Conservation (phyloP, 2,113 vertebrate genomes). For the Thamnophis sirtalis region DNA sequence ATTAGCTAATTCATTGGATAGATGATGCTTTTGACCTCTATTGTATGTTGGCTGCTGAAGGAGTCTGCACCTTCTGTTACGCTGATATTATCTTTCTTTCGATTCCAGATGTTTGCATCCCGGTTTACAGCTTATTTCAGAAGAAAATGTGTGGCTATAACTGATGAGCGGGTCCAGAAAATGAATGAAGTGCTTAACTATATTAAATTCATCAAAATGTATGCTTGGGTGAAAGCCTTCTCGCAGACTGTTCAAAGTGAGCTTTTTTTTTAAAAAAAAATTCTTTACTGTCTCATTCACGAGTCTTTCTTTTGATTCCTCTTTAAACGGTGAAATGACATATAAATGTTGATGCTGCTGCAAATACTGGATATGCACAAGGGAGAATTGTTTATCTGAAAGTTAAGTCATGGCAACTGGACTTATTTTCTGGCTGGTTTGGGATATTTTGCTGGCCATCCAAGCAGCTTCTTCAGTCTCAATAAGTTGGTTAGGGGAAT, state of each 20-base stretch:
- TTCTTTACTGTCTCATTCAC: not conserved
- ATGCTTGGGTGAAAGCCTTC: constrained; percentile 92
- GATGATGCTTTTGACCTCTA: too few species aligned
- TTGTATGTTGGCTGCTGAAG: not conserved
- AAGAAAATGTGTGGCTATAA: constrained; percentile 81
- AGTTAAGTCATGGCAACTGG: too few species aligned
- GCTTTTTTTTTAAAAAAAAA: constrained; percentile 42
- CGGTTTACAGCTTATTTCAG: constrained; percentile 89
- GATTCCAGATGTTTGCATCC: constrained; percentile 87
- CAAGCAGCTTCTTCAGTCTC: too few species aligned
- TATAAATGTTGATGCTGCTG: not conserved
- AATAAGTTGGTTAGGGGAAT: too few species aligned
- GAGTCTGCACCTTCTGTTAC: not conserved
- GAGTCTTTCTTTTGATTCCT: not conserved
- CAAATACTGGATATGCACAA: rapidly evolving
- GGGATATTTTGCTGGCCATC: too few species aligned
- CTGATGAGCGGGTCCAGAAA: constrained; percentile 89
- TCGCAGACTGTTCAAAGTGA: constrained; percentile 84
- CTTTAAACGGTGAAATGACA: rapidly evolving
- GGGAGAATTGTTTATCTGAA: not conserved
- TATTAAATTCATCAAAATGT: constrained; percentile 97
- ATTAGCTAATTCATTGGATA: not conserved
- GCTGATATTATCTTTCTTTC: not conserved
- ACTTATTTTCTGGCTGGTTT: too few species aligned
- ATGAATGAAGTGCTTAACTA: constrained; percentile 94